Base-by-base conservation (phyloP, 2,797 vertebrate genomes). In the Margarornis squamiger region DNA sequence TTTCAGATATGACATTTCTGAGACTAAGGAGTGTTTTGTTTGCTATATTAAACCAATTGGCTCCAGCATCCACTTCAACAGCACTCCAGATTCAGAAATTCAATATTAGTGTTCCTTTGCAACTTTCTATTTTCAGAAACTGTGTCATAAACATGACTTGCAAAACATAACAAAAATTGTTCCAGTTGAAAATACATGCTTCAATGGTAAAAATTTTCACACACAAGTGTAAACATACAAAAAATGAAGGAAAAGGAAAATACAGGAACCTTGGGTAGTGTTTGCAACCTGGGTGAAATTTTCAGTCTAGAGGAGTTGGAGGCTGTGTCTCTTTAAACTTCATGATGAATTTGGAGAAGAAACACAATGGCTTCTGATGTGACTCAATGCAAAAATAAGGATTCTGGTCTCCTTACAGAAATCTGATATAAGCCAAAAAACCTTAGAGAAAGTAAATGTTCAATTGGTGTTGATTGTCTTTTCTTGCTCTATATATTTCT, bases 251-350 rank as follows among this genome's bases (percentile, higher is more conserved):
- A 43, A 90, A 82, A 80, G 4, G 14, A 77, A 86, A 86, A 74
- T 30, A 2, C 7, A 61, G 21, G 4, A 92, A 29, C 26, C 23
- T n/a, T 58, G 29, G 2, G 2, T 14, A 46, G 4, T 6, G 2
- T 54, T 85, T 66, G 21, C 10, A 73, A 41, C 0, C 0, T 76
- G 26, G 10, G 6, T 55, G 20, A 58, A 93, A 73, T 76, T 66
- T 48, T 59, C 79, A 9, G 4, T 15, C 9, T 36, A 23, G 5
- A 5, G 2, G 6, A 3, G 0, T 1, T 10, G 11, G 29, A 9
- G 0, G 1, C n/a, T 48, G 8, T 21, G 1, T 26, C 4, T 75
- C 9, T 71, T 84, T 88, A 57, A 66, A 46, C 12, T 58, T 88
- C 22, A 39, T 36, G 2, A 72, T 7, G 4, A 70, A 48, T 10